Percentiles rank a stretch among this genome's conserved stretches.
Conservation (phyloP, 2,888 invertebrate species). For the Sialis lutaria region DNA sequence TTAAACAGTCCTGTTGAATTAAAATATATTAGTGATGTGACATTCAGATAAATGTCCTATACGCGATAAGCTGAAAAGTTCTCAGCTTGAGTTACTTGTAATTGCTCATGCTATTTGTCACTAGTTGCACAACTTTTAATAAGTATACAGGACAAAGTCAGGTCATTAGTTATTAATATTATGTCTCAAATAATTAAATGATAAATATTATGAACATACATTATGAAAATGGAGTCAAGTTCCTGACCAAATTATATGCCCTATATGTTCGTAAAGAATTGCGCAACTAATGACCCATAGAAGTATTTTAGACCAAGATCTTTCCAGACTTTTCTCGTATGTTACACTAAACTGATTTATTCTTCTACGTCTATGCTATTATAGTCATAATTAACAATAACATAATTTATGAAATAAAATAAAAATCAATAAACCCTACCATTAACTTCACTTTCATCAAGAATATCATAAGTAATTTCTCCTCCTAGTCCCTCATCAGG, state of each 20-base stretch:
- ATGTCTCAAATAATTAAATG: not conserved
- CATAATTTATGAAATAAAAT: not conserved
- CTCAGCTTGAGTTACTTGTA: not conserved
- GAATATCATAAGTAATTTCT: slow-evolving; percentile 50
- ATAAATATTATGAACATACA: too few relatives aligned
- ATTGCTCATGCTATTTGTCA: not conserved
- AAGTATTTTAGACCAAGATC: too few relatives aligned
- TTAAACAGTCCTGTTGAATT: slow-evolving; percentile 40
- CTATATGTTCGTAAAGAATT: too few relatives aligned
- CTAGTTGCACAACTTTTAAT: not conserved
- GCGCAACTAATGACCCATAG: not conserved
- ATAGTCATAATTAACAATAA: not conserved
- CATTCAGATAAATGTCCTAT: not conserved
- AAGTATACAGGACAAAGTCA: not conserved
- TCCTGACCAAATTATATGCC: too few relatives aligned
- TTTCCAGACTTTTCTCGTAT: too few relatives aligned
- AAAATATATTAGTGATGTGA: not conserved
- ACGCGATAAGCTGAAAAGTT: not conserved
- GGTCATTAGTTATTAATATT: not conserved
- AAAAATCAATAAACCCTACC: slow-evolving; percentile 25
- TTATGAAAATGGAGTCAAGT: too few relatives aligned
- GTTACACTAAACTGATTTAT: too few relatives aligned
- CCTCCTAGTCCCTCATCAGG: slow-evolving; percentile 60
- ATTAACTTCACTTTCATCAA: slow-evolving; percentile 54
- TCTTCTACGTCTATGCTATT: not conserved